Evolutionary conservation across 2,113 vertebrate genomes (phyloP).

Genomic region (Herpailurus yagouaroundi): DNA sequence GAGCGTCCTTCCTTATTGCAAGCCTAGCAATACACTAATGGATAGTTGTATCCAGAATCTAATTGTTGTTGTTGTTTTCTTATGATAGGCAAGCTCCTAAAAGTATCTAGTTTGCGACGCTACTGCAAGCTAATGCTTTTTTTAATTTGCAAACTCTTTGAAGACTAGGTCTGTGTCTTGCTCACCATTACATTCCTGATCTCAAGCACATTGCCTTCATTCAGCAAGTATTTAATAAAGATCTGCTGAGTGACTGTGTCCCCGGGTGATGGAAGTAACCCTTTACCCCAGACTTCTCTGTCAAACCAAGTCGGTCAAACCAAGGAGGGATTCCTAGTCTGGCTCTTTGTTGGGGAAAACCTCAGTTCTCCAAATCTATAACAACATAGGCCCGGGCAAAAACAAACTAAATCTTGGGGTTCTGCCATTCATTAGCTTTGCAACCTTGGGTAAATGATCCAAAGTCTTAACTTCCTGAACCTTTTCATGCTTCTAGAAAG

Average conservation of each 20-base stretch:
- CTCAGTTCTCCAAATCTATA: not conserved
- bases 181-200: not conserved
- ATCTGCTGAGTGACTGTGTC: not conserved
- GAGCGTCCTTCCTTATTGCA: not conserved
- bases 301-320: not conserved
- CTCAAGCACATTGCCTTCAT: not conserved
- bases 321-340: not conserved
- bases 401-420: not conserved
- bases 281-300: not conserved
- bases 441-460: not conserved
- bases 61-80: not conserved
- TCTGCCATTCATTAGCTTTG: not conserved
- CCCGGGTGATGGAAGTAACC: not conserved
- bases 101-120: not conserved
- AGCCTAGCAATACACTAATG: not conserved
- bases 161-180: not conserved
- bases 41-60: not conserved
- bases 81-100: not conserved
- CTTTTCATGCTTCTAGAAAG: not conserved
- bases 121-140: not conserved
- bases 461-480: not conserved
- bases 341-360: not conserved
- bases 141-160: not conserved
- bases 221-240: not conserved
- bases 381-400: not conserved